These are phyloP conservation scores for Apocheima hispidaria DNA, from an alignment of 2,888 invertebrate genomes.

Conservation along the genomic window DNA sequence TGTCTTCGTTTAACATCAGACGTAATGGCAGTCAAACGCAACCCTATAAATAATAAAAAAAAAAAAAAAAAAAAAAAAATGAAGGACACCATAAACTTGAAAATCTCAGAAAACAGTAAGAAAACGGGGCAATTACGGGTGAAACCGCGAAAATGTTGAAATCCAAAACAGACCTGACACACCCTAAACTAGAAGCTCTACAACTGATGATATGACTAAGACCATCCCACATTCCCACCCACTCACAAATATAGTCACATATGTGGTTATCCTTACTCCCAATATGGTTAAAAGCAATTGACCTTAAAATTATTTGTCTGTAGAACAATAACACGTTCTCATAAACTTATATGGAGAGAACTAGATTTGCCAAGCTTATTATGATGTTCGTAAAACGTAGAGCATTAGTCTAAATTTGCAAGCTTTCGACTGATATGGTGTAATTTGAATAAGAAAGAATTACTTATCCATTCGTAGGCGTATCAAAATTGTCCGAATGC, in stretches of 20 bases:
- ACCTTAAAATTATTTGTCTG: slow-evolving; percentile 29
- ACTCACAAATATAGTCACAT: slow-evolving; percentile 17
- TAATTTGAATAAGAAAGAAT: too few species aligned
- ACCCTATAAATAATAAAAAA: too few species aligned
- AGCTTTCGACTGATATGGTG: too few species aligned
- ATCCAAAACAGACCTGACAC: background rate
- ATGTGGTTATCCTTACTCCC: slow-evolving; percentile 28
- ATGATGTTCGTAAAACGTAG: background rate
- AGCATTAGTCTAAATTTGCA: background rate
- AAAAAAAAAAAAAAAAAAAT: too few species aligned
- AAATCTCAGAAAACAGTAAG: too few species aligned
- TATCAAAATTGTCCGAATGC: too few species aligned
- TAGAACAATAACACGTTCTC: slow-evolving; percentile 18
- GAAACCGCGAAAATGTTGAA: too few species aligned
- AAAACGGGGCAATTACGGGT: too few species aligned
- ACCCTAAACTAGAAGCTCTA: slow-evolving; percentile 9
- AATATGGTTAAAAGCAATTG: slow-evolving; percentile 36
- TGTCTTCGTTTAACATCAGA: too few species aligned
- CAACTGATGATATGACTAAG: slow-evolving; percentile 16
- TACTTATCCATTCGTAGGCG: too few species aligned
- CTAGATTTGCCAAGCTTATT: background rate
- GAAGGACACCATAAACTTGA: too few species aligned
- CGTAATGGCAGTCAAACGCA: too few species aligned
- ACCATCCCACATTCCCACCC: slow-evolving; percentile 1
- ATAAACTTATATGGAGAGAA: slow-evolving; percentile 8